These are phyloP conservation scores for Sialia sialis DNA, from an alignment of 2,113 vertebrate genomes.

Conservation along the genomic window DNA sequence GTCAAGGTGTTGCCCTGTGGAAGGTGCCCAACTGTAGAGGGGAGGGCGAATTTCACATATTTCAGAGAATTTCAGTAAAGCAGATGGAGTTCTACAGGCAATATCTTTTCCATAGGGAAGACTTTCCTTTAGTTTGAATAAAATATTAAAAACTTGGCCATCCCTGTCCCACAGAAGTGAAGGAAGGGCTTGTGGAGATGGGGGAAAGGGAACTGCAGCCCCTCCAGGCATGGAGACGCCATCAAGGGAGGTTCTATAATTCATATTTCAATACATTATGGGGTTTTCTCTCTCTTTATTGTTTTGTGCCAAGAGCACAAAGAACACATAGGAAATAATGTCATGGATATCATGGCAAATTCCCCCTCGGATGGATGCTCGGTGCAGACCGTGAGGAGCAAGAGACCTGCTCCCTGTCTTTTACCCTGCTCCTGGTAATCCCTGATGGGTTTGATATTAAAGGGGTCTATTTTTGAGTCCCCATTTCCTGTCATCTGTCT, in stretches of 20 bases:
- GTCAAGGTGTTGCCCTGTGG: not conserved
- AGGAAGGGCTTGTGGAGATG: not conserved
- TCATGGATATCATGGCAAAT: not conserved
- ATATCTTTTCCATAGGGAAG: not conserved
- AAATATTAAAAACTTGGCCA: not conserved
- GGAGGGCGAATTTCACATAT: not conserved
- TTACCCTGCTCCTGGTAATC: not conserved
- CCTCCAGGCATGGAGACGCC: not conserved
- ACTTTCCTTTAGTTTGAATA: not conserved
- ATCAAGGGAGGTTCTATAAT: not conserved
- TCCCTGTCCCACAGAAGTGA: not conserved
- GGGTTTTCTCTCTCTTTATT: not conserved
- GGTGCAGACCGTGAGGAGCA: fast-evolving
- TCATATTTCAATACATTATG: fast-evolving
- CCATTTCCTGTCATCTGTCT: slow-evolving; percentile 41
- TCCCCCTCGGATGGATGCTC: fast-evolving
- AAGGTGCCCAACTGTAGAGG: not conserved
- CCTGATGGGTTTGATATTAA: not conserved
- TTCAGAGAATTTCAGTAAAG: not conserved
- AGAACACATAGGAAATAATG: fast-evolving
- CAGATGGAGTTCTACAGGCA: not conserved
- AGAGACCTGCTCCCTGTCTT: not conserved
- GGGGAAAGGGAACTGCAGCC: not conserved
- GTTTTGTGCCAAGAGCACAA: not conserved
- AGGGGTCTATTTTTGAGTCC: slow-evolving; percentile 41